Evolutionary conservation across 2,113 vertebrate genomes (phyloP).

Genomic region (Centropus unirufus): DNA sequence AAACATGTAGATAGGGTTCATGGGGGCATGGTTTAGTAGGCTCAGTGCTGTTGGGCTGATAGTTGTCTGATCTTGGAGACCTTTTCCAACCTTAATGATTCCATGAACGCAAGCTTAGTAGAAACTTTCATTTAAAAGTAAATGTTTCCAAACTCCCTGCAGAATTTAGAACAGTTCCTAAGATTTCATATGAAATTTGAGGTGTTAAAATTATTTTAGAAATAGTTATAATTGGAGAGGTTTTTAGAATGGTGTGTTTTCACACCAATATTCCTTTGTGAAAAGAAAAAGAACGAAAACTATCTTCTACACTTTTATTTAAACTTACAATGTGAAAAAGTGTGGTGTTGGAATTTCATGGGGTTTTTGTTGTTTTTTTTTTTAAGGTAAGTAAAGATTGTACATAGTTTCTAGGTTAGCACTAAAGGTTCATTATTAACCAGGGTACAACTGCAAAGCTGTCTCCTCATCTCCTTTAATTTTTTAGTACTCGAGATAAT

Average conservation of each 20-base stretch:
- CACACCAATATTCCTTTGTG: neutral
- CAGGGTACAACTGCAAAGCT: neutral
- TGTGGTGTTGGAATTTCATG: too few relatives aligned
- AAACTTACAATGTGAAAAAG: neutral
- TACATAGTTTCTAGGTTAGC: neutral
- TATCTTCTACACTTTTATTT: neutral
- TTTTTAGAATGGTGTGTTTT: neutral
- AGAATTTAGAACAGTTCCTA: neutral
- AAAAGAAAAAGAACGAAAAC: neutral
- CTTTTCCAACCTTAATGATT: too few relatives aligned
- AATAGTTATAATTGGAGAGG: neutral
- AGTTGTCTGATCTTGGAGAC: too few relatives aligned
- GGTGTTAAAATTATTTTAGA: neutral
- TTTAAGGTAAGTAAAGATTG: neutral
- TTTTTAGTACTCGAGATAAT: neutral
- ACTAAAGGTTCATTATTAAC: conserved; percentile 37
- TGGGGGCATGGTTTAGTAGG: too few relatives aligned
- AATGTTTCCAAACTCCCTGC: neutral
- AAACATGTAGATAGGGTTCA: too few relatives aligned
- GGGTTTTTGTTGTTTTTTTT: neutral
- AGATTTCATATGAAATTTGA: neutral
- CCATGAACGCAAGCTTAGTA: too few relatives aligned
- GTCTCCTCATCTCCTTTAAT: neutral
- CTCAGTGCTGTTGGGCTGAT: too few relatives aligned
- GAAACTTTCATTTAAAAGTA: neutral